Evolutionary conservation across 2,797 vertebrate species (phyloP).

Genomic region (Falco biarmicus): DNA sequence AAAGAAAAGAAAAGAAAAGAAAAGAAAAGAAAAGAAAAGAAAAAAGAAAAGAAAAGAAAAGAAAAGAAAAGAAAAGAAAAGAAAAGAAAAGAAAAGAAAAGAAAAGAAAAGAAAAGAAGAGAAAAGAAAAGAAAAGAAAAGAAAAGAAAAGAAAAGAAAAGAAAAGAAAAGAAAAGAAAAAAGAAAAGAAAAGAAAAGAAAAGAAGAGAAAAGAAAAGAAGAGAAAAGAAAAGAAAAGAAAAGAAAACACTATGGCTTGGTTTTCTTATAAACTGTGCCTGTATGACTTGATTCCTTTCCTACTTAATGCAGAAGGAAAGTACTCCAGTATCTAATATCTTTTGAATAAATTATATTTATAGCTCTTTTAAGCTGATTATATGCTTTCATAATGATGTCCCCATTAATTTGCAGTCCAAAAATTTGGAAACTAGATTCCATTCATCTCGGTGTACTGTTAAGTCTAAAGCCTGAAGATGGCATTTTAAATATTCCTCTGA

Average conservation of each 20-base stretch:
- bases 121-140: too few relatives aligned
- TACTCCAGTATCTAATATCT: not conserved
- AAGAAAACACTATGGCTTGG: not conserved
- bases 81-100: not conserved
- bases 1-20: too few relatives aligned
- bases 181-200: too few relatives aligned
- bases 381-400: not conserved
- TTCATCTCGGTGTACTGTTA: not conserved
- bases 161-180: too few relatives aligned
- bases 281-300: slow-evolving; percentile 18
- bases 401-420: not conserved
- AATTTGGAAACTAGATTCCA: not conserved
- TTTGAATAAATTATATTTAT: not conserved
- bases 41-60: too few relatives aligned
- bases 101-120: too few relatives aligned
- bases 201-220: too few relatives aligned
- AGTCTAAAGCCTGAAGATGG: not conserved
- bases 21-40: too few relatives aligned
- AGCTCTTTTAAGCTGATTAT: not conserved
- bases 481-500: not conserved
- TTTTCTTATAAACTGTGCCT: not conserved
- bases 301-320: not conserved
- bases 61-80: too few relatives aligned
- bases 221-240: too few relatives aligned
- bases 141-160: not conserved